Evolutionary conservation across 2,797 vertebrate species (phyloP).

Genomic region (Lagodon rhomboides): DNA sequence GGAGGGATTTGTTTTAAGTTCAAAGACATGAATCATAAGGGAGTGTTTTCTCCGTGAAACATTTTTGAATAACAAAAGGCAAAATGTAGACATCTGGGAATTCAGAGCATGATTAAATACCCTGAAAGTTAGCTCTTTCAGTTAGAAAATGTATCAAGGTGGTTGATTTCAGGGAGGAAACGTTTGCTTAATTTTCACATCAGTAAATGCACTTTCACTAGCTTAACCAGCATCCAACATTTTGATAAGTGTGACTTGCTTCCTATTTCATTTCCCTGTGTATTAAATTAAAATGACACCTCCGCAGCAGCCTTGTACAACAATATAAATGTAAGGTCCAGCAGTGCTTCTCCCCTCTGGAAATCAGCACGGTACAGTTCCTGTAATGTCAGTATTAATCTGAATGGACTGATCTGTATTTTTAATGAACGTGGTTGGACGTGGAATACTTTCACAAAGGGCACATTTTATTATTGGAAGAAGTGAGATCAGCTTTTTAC

Average conservation of each 20-base stretch:
- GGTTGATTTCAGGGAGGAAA: slow-evolving; percentile 25
- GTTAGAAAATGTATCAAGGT: slow-evolving; percentile 10
- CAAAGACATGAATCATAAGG: slow-evolving; percentile 82
- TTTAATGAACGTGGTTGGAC: slow-evolving; percentile 26
- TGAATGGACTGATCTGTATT: slow-evolving; percentile 28
- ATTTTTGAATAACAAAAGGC: slow-evolving; percentile 74
- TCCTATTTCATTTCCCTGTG: background rate
- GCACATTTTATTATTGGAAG: slow-evolving; percentile 62
- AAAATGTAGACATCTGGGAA: slow-evolving; percentile 80
- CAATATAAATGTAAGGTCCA: background rate
- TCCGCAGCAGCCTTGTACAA: background rate
- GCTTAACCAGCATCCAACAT: slow-evolving; percentile 8
- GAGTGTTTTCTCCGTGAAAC: slow-evolving; percentile 71
- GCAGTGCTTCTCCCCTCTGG: background rate
- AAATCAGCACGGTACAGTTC: slow-evolving; percentile 23
- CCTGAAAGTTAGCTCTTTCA: slow-evolving; percentile 30
- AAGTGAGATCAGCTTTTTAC: slow-evolving; percentile 58
- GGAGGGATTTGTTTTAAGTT: slow-evolving; percentile 82
- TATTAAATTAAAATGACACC: background rate
- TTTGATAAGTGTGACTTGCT: background rate
- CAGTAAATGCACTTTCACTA: slow-evolving; percentile 3
- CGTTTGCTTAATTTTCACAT: slow-evolving; percentile 14
- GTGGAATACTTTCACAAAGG: slow-evolving; percentile 42
- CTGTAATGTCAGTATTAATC: slow-evolving; percentile 25
- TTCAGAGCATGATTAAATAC: slow-evolving; percentile 61